phyloP scores from a whole-genome alignment of 2,113 vertebrate genomes.

The Dromas ardeola region DNA sequence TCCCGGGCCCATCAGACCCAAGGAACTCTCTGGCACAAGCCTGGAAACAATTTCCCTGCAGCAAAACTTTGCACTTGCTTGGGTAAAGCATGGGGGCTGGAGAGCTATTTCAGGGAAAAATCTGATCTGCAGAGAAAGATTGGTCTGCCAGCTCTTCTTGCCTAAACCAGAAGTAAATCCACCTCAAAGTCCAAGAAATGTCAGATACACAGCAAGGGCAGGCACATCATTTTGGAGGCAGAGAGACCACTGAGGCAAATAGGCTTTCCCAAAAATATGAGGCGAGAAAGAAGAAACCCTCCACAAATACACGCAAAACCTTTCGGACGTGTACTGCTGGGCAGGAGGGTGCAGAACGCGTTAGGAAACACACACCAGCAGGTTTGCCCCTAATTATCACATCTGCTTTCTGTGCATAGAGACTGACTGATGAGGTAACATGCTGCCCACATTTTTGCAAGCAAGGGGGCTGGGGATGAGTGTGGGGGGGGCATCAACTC shows the following conservation, averaged over 20 bases:
- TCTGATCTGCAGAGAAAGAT: neutral
- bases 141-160: no score
- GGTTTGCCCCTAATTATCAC: neutral
- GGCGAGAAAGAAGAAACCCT: neutral
- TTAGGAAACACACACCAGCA: neutral
- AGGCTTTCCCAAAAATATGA: neutral
- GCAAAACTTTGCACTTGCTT: neutral
- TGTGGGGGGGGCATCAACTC: neutral
- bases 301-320: neutral
- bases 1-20: rapidly evolving
- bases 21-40: neutral
- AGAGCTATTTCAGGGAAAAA: neutral
- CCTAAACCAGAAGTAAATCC: neutral
- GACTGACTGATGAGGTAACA: rapidly evolving
- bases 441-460: neutral
- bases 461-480: neutral
- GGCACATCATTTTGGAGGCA: neutral
- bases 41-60: neutral
- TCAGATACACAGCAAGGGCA: neutral
- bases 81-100: neutral
- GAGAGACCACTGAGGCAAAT: neutral
- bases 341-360: neutral
- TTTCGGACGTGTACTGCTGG: rapidly evolving
- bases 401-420: neutral
- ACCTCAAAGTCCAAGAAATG: neutral